Percentiles rank a stretch among this genome's conserved stretches.
These are phyloP conservation scores for Neogale vison DNA, from an alignment of 2,113 vertebrate species.

Conservation along the genomic window DNA sequence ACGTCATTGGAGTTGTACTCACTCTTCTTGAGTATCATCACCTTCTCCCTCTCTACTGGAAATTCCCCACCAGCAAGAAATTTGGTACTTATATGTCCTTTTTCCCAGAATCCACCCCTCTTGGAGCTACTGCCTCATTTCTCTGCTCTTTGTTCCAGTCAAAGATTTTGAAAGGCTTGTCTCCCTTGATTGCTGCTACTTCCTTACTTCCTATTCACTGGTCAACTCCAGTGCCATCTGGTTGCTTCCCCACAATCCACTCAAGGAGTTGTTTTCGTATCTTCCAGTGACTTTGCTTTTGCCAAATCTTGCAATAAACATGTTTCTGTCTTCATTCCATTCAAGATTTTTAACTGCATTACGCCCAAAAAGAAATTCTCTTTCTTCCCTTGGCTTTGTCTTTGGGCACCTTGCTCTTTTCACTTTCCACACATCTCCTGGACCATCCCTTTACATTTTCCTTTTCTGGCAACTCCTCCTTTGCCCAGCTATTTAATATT, in stretches of 20 bases:
- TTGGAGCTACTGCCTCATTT: not conserved
- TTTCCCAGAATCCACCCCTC: not conserved
- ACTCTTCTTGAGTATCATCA: not conserved
- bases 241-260: too few species aligned
- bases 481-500: not conserved
- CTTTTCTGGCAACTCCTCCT: not conserved
- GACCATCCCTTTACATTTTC: not conserved
- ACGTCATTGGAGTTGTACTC: not conserved
- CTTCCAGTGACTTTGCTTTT: not conserved
- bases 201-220: too few species aligned
- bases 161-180: not conserved
- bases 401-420: not conserved
- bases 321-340: not conserved
- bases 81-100: not conserved
- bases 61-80: not conserved
- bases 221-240: too few species aligned
- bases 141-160: not conserved
- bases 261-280: not conserved
- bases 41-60: not conserved
- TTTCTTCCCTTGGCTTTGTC: not conserved
- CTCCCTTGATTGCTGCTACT: too few species aligned
- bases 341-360: not conserved
- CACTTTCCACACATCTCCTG: not conserved
- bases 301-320: not conserved
- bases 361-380: not conserved